These are phyloP conservation scores for Podarcis cretensis DNA, from an alignment of 2,113 vertebrate species.

Conservation along the genomic window DNA sequence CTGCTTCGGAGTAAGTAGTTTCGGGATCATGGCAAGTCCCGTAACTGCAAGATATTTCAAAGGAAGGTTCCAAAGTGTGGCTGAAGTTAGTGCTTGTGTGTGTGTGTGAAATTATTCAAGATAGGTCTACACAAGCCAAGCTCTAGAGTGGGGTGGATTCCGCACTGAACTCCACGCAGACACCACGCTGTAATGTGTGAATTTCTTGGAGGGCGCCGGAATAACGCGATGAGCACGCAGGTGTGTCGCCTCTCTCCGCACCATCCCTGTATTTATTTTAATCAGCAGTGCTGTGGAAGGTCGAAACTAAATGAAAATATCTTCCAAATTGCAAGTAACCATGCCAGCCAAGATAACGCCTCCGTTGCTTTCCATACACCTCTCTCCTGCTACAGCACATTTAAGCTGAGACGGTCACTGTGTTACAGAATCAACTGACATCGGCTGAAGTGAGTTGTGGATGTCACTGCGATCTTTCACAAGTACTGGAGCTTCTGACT, in stretches of 20 bases:
- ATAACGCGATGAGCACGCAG: conserved; percentile 24
- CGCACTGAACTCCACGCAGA: background rate
- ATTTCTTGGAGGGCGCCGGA: conserved; percentile 25
- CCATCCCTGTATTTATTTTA: conserved; percentile 10
- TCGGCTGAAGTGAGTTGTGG: background rate
- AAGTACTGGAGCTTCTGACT: conserved; percentile 18
- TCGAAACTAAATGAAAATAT: background rate
- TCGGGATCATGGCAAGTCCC: background rate
- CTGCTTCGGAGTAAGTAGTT: background rate
- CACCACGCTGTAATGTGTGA: conserved; percentile 25
- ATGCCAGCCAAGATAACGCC: background rate
- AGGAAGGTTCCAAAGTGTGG: background rate
- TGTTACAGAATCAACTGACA: background rate
- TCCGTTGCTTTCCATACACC: background rate
- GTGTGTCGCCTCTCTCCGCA: rapidly evolving
- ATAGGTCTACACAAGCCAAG: background rate
- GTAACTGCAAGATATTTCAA: background rate
- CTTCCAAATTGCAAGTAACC: background rate
- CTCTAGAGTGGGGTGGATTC: background rate
- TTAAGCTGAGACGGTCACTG: no score
- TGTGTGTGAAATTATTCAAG: background rate
- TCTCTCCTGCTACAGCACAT: no score
- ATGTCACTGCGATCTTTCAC: background rate
- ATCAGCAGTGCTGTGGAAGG: conserved; percentile 41
- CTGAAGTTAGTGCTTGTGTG: background rate